Conservation (phyloP, 1,140 invertebrate species). For the Trichomalopsis sarcophagae region DNA sequence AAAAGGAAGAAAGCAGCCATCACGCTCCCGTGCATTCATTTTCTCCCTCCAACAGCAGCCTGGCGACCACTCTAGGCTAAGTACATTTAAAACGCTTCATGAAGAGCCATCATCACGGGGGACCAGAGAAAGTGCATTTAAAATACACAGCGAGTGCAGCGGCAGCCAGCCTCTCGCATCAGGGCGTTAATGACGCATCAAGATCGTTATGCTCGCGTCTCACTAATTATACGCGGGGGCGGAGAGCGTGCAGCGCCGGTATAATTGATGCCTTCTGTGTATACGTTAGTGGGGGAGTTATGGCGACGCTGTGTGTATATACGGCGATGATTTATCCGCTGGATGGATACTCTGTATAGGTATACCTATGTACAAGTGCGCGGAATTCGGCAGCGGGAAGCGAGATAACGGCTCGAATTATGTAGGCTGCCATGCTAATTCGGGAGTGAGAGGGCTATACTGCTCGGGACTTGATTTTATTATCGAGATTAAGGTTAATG, state of each 20-base stretch:
- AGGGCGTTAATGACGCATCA: not conserved
- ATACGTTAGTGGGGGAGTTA: not conserved
- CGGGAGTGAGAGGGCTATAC: not conserved
- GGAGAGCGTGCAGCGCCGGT: not conserved
- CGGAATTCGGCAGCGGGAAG: conserved; percentile 19
- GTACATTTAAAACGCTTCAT: conserved; percentile 4
- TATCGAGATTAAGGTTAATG: conserved; percentile 51
- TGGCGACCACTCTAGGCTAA: not conserved
- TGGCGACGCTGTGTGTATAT: not conserved
- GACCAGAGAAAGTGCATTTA: not conserved
- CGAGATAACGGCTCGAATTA: conserved; percentile 42
- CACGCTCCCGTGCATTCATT: not conserved
- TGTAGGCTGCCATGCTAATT: conserved; percentile 35
- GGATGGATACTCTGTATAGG: not conserved
- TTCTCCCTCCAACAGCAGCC: too few species aligned
- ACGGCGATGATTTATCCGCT: conserved; percentile 7
- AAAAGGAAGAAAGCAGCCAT: not conserved
- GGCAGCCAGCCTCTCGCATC: not conserved
- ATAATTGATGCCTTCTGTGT: conserved; percentile 16
- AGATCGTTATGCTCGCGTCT: conserved; percentile 12
- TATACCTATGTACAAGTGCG: not conserved
- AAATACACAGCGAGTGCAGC: not conserved
- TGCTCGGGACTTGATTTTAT: conserved; percentile 42
- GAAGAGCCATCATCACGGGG: not conserved
- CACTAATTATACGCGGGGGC: conserved; percentile 15